These are phyloP conservation scores for Noctua janthe DNA, from an alignment of 2,888 invertebrate genomes.

Conservation along the genomic window DNA sequence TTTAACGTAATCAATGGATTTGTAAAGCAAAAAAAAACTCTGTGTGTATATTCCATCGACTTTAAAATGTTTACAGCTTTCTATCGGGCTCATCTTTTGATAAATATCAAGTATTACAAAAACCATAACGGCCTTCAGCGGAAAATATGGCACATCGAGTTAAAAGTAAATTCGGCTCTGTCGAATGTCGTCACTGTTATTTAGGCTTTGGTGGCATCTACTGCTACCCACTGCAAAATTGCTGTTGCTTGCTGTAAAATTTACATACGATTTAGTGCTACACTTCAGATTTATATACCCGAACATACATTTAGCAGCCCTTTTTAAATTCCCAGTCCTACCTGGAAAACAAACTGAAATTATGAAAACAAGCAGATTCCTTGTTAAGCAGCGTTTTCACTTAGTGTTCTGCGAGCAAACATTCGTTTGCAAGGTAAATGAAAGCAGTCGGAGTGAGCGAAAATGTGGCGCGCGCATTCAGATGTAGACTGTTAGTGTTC, in stretches of 20 bases:
- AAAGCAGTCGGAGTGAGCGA: conserved; percentile 13
- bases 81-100: background rate
- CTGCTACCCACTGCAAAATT: background rate
- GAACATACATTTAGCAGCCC: background rate
- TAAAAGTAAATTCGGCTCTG: background rate
- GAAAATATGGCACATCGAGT: background rate
- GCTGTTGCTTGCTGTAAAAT: background rate
- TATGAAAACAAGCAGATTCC: conserved; percentile 15
- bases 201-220: no score
- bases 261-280: background rate
- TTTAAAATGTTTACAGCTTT: background rate
- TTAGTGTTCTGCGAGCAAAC: conserved; percentile 22
- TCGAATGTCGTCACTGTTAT: background rate
- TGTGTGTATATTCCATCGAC: background rate
- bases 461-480: background rate
- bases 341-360: background rate
- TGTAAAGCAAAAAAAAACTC: background rate
- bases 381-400: conserved; percentile 13
- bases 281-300: background rate
- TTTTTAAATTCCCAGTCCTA: background rate
- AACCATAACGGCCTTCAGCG: no score
- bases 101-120: background rate
- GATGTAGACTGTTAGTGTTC: conserved; percentile 7
- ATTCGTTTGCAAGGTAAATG: conserved; percentile 39
- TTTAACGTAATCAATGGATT: background rate